Percentiles rank a stretch among this genome's conserved stretches.
These are phyloP conservation scores for Mormyrops boulengeri DNA, from an alignment of 2,797 vertebrate species.

Conservation along the genomic window DNA sequence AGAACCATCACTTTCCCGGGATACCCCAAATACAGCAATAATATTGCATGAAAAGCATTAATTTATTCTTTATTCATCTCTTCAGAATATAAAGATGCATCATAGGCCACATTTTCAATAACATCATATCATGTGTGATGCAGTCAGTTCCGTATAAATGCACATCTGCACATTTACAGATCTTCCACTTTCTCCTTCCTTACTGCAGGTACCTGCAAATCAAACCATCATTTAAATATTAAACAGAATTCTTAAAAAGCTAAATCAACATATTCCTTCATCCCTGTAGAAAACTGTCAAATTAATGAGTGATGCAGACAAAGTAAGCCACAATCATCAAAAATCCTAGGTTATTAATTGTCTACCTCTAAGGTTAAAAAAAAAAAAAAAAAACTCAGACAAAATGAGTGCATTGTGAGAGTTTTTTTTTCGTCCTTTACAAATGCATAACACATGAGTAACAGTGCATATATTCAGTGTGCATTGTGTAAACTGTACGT, in stretches of 20 bases:
- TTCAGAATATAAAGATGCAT: not conserved
- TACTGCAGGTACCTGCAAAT: not conserved
- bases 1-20: not conserved
- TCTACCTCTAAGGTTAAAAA: not conserved
- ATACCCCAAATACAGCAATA: not conserved
- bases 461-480: not conserved
- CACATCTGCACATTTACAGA: not conserved
- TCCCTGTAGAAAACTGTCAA: not conserved
- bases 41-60: not conserved
- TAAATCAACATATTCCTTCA: not conserved
- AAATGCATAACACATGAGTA: not conserved
- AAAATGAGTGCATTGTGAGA: not conserved
- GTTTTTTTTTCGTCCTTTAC: not conserved
- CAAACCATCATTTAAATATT: not conserved
- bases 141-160: not conserved
- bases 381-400: not conserved
- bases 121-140: not conserved
- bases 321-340: not conserved
- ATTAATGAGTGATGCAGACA: not conserved
- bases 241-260: not conserved
- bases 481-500: not conserved
- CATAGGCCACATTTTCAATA: not conserved
- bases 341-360: not conserved
- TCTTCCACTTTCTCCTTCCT: not conserved
- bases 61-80: not conserved